Percentiles rank a stretch among this genome's conserved stretches.
phyloP scores from a whole-genome alignment of 2,113 vertebrate genomes.

The Spheniscus mendiculus region DNA sequence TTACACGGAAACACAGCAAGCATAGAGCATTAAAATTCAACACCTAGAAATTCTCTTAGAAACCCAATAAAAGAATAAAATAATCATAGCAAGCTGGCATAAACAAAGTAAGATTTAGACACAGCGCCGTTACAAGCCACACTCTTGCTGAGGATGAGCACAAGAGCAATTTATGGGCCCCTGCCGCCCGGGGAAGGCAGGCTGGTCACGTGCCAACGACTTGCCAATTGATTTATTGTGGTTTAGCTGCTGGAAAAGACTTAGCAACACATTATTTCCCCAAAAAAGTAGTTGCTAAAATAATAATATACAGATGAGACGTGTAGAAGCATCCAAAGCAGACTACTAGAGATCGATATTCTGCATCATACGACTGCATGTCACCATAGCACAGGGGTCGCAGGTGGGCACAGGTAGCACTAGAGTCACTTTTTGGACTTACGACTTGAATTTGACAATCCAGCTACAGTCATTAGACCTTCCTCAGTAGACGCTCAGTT shows the following conservation, averaged over 20 bases:
- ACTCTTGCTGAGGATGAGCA: neutral
- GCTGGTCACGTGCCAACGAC: neutral
- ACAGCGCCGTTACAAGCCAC: accelerated
- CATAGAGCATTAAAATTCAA: neutral
- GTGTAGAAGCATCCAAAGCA: neutral
- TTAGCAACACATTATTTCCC: neutral
- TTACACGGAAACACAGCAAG: neutral
- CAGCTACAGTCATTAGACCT: neutral
- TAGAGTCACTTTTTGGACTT: neutral
- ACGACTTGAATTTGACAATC: neutral
- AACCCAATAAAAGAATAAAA: neutral
- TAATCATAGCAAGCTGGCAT: neutral
- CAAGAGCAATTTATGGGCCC: neutral
- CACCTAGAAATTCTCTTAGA: neutral
- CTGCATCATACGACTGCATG: accelerated
- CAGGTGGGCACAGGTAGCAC: neutral
- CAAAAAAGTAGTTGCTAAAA: neutral
- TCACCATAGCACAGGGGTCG: neutral
- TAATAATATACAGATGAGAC: neutral
- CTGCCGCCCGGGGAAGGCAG: neutral
- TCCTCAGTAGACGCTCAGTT: neutral
- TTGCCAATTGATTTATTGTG: neutral
- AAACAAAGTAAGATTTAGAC: neutral
- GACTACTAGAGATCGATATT: accelerated
- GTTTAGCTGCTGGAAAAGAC: neutral